Evolutionary conservation across 2,113 vertebrate genomes (phyloP).

Genomic region (Aptenodytes patagonicus): DNA sequence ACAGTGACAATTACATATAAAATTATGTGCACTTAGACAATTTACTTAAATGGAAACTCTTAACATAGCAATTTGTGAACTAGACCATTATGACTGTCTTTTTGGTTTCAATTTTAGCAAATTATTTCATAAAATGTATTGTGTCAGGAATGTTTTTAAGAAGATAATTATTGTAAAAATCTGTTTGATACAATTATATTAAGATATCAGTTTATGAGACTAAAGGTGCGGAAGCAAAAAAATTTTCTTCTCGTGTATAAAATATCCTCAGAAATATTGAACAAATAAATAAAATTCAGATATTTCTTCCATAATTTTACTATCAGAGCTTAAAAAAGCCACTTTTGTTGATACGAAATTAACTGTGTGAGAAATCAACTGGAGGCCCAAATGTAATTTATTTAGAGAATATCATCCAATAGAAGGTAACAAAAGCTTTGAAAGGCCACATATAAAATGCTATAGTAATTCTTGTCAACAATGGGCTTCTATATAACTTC

Average conservation of each 20-base stretch:
- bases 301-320: not conserved
- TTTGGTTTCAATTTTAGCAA: conserved; percentile 8
- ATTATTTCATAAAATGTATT: not conserved
- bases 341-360: not conserved
- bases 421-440: not conserved
- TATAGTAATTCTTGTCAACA: not conserved
- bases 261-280: not conserved
- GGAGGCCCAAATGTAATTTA: not conserved
- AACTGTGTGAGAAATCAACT: not conserved
- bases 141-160: not conserved
- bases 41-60: conserved; percentile 43
- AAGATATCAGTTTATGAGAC: not conserved
- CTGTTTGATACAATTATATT: not conserved
- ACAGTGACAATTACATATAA: conserved; percentile 18
- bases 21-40: conserved; percentile 30
- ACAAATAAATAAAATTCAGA: not conserved
- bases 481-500: not conserved
- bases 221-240: not conserved
- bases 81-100: conserved; percentile 6
- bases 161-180: conserved; percentile 29
- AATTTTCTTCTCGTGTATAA: not conserved
- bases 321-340: not conserved
- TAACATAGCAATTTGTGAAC: conserved; percentile 44
- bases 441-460: not conserved
- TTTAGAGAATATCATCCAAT: not conserved